phyloP scores from a whole-genome alignment of 2,888 invertebrate species.

The Pilophorus perplexus region DNA sequence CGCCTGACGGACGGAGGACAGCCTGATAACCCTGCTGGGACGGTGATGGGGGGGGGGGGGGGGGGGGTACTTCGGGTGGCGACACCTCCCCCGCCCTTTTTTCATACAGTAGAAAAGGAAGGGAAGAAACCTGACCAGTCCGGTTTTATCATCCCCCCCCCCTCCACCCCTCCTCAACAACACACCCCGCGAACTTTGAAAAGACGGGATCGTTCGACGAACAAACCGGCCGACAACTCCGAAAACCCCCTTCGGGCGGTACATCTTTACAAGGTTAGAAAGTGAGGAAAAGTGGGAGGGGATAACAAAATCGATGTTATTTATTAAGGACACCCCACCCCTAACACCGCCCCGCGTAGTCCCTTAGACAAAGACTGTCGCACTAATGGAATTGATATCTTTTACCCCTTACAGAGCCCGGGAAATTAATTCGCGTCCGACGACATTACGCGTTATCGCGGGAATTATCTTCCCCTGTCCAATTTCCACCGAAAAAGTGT shows the following conservation, averaged over 20 bases:
- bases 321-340: background rate
- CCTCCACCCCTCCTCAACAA: background rate
- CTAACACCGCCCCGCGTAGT: background rate
- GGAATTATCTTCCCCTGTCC: too few relatives aligned
- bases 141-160: too few relatives aligned
- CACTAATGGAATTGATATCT: background rate
- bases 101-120: too few relatives aligned
- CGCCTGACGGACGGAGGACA: too few relatives aligned
- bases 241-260: background rate
- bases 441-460: background rate
- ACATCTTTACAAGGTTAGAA: slow-evolving; percentile 5
- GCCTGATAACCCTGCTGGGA: too few relatives aligned
- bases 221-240: background rate
- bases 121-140: too few relatives aligned
- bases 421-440: background rate
- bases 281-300: background rate
- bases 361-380: too few relatives aligned
- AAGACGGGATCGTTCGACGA: background rate
- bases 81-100: too few relatives aligned
- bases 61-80: background rate
- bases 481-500: too few relatives aligned
- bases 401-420: too few relatives aligned
- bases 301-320: background rate
- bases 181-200: background rate
- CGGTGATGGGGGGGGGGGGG: background rate